Percentiles rank a stretch among this genome's conserved stretches.
These are phyloP conservation scores for Sussaba pulchella DNA, from an alignment of 2,888 invertebrate genomes.

Conservation along the genomic window DNA sequence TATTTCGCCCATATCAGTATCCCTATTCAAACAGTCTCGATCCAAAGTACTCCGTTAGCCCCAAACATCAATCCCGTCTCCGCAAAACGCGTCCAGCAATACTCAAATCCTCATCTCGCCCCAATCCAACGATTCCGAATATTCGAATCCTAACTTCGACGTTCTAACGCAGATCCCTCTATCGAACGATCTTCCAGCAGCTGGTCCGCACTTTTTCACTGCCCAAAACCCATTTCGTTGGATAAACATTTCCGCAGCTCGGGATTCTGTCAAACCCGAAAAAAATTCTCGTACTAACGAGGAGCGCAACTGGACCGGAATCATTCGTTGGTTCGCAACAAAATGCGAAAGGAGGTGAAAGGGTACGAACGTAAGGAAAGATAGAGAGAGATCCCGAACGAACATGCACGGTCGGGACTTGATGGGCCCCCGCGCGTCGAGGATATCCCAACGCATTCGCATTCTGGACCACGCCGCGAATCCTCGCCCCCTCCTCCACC, in stretches of 20 bases:
- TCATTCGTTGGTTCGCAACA: constrained; percentile 3
- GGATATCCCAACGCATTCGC: constrained; percentile 53
- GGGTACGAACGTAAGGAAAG: no score
- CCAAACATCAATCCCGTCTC: no score
- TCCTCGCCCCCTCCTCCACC: constrained; percentile 13
- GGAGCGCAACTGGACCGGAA: constrained; percentile 14
- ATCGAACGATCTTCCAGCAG: constrained; percentile 13
- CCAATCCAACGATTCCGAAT: no score
- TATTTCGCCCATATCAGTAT: no score
- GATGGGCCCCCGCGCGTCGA: constrained; percentile 25
- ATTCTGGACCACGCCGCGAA: constrained; percentile 63
- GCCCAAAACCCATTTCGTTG: constrained; percentile 13
- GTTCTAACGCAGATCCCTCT: background rate
- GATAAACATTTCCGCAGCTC: constrained; percentile 12
- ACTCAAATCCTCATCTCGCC: no score
- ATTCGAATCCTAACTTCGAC: no score
- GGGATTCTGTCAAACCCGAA: background rate
- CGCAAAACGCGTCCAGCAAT: no score
- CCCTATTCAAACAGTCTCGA: no score
- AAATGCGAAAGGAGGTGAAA: background rate
- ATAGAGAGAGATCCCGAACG: constrained; percentile 2
- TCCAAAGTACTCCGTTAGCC: no score
- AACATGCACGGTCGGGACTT: constrained; percentile 21
- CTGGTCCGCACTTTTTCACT: background rate
- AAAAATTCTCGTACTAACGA: constrained; percentile 38